Evolutionary conservation across 2,797 vertebrate species (phyloP).

Genomic region (Chelonia mydas): DNA sequence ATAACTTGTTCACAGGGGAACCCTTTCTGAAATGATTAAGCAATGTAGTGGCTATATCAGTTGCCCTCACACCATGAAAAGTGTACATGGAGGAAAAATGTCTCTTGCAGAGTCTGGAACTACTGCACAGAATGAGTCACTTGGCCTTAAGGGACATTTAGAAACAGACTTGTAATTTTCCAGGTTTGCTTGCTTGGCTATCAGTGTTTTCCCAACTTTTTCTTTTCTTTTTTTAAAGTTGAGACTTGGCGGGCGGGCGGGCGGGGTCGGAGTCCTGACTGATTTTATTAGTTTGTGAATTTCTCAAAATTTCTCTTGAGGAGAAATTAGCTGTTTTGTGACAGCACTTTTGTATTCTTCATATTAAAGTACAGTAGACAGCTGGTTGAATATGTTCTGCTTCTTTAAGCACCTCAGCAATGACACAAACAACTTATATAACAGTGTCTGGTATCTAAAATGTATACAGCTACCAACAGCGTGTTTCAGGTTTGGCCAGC

Average conservation of each 20-base stretch:
- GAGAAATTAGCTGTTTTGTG: background rate
- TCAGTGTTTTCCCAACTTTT: background rate
- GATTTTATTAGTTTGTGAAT: background rate
- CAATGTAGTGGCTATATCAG: background rate
- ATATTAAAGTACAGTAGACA: background rate
- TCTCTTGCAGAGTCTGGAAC: background rate
- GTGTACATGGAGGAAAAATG: background rate
- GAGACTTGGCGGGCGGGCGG: background rate
- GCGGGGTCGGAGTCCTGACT: background rate
- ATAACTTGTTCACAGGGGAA: background rate
- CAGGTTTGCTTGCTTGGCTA: background rate
- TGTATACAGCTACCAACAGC: background rate
- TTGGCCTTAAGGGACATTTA: background rate
- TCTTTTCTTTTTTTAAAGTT: background rate
- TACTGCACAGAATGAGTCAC: background rate
- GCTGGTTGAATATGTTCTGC: background rate
- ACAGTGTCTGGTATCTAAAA: accelerated
- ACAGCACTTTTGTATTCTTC: background rate
- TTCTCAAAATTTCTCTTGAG: constrained; percentile 11
- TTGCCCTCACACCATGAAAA: background rate
- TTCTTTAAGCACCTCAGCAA: background rate
- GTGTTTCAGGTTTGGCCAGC: background rate
- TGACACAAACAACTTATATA: background rate
- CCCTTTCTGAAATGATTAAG: background rate
- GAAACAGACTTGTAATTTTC: background rate